Conservation (phyloP, 2,888 invertebrate species). For the Sesia bembeciformis region DNA sequence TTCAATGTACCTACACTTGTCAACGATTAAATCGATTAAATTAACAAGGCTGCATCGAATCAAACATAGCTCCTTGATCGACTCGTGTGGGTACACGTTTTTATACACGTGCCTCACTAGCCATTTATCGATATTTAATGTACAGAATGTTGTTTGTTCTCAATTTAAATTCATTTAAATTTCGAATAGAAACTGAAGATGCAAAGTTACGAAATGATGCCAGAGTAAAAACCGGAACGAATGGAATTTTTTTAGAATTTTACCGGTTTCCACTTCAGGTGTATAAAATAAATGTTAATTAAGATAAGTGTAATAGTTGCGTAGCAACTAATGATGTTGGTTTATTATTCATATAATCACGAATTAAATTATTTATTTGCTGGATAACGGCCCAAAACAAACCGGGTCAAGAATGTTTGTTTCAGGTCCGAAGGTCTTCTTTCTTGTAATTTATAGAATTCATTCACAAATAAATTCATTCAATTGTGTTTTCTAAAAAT, state of each 20-base stretch:
- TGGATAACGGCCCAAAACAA: no score
- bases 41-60: conserved; percentile 20
- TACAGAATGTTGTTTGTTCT: not conserved
- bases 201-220: not conserved
- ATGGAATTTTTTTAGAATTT: not conserved
- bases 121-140: not conserved
- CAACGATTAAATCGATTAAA: conserved; percentile 33
- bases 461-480: no score
- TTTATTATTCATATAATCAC: no score
- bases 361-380: no score
- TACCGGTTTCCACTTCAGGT: not conserved
- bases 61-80: not conserved
- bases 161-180: not conserved
- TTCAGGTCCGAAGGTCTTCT: no score
- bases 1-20: conserved; percentile 31
- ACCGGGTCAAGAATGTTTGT: no score
- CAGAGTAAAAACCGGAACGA: not conserved
- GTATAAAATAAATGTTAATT: not conserved
- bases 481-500: no score
- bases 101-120: not conserved
- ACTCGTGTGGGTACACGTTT: not conserved
- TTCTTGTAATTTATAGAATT: no score
- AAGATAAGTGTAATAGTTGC: no score
- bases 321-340: no score
- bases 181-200: not conserved